phyloP scores from a whole-genome alignment of 2,888 invertebrate species.

The Acrobasis consociella region DNA sequence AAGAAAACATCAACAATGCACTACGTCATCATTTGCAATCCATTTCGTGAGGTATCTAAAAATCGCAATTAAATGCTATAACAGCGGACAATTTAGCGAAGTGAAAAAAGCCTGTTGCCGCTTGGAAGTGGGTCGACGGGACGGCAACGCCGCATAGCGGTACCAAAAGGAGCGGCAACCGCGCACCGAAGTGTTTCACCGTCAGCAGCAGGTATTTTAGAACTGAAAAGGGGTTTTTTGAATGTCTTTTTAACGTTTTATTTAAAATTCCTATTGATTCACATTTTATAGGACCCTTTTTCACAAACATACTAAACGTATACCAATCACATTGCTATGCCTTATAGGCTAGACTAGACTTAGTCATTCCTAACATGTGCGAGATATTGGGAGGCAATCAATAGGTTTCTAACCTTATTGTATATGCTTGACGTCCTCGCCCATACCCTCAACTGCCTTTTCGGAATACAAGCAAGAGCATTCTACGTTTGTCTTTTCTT shows the following conservation, averaged over 20 bases:
- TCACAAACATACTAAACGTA: too few relatives aligned
- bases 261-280: too few relatives aligned
- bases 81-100: conserved; percentile 55
- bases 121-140: conserved; percentile 60
- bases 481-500: too few relatives aligned
- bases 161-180: conserved; percentile 54
- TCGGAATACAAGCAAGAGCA: too few relatives aligned
- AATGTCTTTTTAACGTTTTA: neutral
- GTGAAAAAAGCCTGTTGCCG: conserved; percentile 61
- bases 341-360: too few relatives aligned
- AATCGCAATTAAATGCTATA: conserved; percentile 40
- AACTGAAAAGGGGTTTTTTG: neutral
- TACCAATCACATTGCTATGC: too few relatives aligned
- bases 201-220: conserved; percentile 2
- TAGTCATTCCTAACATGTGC: too few relatives aligned
- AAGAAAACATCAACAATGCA: conserved; percentile 17
- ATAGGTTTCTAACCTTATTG: too few relatives aligned
- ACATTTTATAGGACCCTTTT: too few relatives aligned
- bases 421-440: too few relatives aligned
- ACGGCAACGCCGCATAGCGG: conserved; percentile 72
- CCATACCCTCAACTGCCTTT: too few relatives aligned
- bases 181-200: conserved; percentile 34
- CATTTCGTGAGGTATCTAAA: conserved; percentile 37
- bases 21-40: conserved; percentile 21
- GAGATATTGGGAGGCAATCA: too few relatives aligned